Percentiles rank a stretch among this genome's conserved stretches.
These are phyloP conservation scores for Periparus ater DNA, from an alignment of 2,797 vertebrate species.

Conservation along the genomic window DNA sequence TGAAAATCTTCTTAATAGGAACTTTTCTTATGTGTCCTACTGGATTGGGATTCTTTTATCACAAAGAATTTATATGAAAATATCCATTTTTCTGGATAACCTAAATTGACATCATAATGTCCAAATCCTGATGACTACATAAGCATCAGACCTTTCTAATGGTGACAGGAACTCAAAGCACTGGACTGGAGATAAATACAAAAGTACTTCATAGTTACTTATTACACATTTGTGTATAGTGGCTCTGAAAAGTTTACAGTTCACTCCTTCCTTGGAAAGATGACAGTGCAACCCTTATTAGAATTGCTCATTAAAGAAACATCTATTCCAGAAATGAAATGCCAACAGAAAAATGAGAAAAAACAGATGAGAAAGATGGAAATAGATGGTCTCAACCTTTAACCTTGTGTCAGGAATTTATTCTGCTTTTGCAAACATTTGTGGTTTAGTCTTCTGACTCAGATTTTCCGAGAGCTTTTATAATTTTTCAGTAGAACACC, in stretches of 20 bases:
- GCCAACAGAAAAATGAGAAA: background rate
- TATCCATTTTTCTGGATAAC: background rate
- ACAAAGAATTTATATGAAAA: background rate
- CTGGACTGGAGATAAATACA: background rate
- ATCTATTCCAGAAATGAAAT: background rate
- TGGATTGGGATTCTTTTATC: background rate
- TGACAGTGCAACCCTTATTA: background rate
- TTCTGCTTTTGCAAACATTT: slow-evolving; percentile 21
- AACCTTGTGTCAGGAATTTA: slow-evolving; percentile 9
- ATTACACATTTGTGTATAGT: background rate
- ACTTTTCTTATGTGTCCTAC: background rate
- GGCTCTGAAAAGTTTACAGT: background rate
- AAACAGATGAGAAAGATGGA: background rate
- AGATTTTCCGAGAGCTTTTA: background rate
- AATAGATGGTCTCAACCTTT: slow-evolving; percentile 24
- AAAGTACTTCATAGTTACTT: background rate
- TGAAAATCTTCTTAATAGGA: background rate
- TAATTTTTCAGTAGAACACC: background rate
- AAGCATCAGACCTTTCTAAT: background rate
- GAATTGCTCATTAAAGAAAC: background rate
- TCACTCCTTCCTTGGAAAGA: background rate
- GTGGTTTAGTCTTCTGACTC: background rate
- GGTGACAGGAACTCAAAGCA: background rate
- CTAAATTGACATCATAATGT: background rate
- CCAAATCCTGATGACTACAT: background rate